These are phyloP conservation scores for Galeruca laticollis DNA, from an alignment of 2,888 invertebrate genomes.

Conservation along the genomic window DNA sequence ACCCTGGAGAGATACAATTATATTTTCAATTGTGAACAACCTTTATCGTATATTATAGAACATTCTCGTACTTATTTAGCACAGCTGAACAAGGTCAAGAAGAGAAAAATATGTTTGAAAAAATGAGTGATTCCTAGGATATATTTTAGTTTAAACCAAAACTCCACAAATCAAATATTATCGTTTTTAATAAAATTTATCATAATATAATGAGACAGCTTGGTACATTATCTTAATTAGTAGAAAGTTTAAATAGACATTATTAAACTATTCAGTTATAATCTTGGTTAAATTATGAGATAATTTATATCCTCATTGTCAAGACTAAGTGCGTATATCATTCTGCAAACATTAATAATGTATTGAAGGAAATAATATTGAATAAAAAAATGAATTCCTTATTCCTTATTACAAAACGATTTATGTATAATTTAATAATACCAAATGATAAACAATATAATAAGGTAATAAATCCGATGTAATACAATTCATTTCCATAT, in stretches of 20 bases:
- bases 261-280: constrained; percentile 19
- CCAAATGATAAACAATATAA: constrained; percentile 57
- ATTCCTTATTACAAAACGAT: constrained; percentile 26
- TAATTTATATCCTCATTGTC: constrained; percentile 32
- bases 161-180: too few species aligned
- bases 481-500: constrained; percentile 53
- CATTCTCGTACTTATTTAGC: too few species aligned
- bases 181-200: too few species aligned
- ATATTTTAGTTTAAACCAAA: too few species aligned
- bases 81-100: too few species aligned
- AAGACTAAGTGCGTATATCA: constrained; percentile 29
- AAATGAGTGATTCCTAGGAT: too few species aligned
- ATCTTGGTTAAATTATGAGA: constrained; percentile 24
- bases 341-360: constrained; percentile 27
- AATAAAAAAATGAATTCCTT: constrained; percentile 25
- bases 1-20: too few species aligned
- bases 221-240: not conserved
- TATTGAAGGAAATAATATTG: constrained; percentile 11
- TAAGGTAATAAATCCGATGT: constrained; percentile 54
- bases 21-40: too few species aligned
- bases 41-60: too few species aligned
- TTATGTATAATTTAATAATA: constrained; percentile 38
- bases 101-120: too few species aligned
- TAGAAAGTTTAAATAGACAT: constrained; percentile 25
- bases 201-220: too few species aligned